Evolutionary conservation across 2,797 vertebrate species (phyloP).

Genomic region (Octomys mimax): DNA sequence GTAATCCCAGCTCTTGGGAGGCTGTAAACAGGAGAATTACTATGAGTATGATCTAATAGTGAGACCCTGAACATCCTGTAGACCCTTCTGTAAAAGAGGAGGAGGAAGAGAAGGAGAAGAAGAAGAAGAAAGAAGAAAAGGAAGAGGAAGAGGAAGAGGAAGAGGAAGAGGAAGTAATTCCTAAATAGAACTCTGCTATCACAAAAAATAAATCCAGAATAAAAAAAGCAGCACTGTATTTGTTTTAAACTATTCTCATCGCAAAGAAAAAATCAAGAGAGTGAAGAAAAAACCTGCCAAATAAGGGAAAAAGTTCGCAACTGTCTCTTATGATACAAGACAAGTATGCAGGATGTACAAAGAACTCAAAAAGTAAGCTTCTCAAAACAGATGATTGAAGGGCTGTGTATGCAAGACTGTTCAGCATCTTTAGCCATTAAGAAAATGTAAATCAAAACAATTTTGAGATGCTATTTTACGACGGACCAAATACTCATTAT

Average conservation of each 20-base stretch:
- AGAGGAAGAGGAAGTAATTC: background rate
- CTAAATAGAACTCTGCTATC: background rate
- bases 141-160: too few species aligned
- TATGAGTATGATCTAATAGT: too few species aligned
- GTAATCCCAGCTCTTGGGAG: too few species aligned
- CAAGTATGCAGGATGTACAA: background rate
- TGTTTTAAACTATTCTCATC: background rate
- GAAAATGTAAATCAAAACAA: background rate
- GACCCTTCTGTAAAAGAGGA: too few species aligned
- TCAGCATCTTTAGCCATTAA: background rate
- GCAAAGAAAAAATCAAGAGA: background rate
- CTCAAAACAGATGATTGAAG: background rate
- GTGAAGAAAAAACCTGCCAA: background rate
- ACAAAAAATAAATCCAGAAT: background rate
- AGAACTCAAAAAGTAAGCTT: background rate
- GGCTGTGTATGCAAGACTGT: background rate
- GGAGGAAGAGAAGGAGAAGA: too few species aligned
- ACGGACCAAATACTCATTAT: background rate
- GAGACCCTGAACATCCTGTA: too few species aligned
- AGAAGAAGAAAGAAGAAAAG: too few species aligned
- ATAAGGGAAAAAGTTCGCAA: background rate
- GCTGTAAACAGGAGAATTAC: too few species aligned
- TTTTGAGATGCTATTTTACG: background rate
- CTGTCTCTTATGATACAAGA: background rate
- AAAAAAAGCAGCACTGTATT: background rate